phyloP scores from a whole-genome alignment of 2,113 vertebrate genomes.

The Callionymus lyra region DNA sequence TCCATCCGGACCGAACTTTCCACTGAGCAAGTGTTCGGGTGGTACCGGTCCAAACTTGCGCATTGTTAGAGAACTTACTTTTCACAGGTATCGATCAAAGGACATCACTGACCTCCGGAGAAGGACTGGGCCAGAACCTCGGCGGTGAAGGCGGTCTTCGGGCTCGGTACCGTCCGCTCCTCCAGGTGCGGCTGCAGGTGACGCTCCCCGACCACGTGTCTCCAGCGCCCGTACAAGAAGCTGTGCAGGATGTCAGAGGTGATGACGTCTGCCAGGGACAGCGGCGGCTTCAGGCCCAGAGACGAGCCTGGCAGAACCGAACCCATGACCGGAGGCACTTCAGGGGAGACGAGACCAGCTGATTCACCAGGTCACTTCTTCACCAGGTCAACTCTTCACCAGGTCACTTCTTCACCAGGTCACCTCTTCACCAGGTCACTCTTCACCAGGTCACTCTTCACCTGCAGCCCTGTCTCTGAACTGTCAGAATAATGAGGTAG shows the following conservation, averaged over 20 bases:
- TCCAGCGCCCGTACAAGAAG: conserved; percentile 94
- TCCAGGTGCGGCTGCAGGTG: conserved; percentile 78
- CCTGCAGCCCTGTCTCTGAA: not conserved
- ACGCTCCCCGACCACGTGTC: conserved; percentile 88
- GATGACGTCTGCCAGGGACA: conserved; percentile 91
- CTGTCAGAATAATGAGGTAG: not conserved
- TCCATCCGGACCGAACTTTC: no score
- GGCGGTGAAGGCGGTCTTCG: conserved; percentile 92
- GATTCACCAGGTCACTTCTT: no score
- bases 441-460: no score
- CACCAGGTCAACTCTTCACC: no score
- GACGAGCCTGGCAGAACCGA: not conserved
- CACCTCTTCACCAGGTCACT: no score
- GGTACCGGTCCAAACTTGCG: no score
- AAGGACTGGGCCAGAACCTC: conserved; percentile 95
- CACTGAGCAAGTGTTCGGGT: no score
- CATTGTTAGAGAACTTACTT: no score
- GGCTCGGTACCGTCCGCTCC: conserved; percentile 67
- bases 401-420: no score
- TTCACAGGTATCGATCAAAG: no score
- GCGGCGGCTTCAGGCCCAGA: conserved; percentile 75
- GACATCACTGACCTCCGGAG: conserved; percentile 80
- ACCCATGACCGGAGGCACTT: not conserved
- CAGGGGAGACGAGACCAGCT: no score
- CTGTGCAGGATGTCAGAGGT: conserved; percentile 98